These are phyloP conservation scores for Eristalis arbustorum DNA, from an alignment of 2,888 invertebrate genomes.

Conservation along the genomic window DNA sequence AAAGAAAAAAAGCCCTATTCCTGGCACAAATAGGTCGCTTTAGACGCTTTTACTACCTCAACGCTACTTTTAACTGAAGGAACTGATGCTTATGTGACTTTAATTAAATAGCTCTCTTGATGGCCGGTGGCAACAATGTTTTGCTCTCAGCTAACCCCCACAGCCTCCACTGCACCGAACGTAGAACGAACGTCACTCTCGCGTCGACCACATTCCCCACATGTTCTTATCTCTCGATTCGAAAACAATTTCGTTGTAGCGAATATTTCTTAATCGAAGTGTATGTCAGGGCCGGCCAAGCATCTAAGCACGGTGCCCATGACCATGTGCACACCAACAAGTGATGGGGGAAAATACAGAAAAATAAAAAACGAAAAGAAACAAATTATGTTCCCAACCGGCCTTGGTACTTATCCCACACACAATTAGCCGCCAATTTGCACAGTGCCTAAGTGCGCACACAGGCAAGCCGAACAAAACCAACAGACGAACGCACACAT, in stretches of 20 bases:
- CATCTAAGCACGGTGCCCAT: slow-evolving; percentile 58
- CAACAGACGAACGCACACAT: not conserved
- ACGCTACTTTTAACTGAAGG: too few species aligned
- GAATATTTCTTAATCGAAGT: slow-evolving; percentile 37
- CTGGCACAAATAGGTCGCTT: too few species aligned
- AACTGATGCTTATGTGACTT: too few species aligned
- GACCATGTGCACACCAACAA: slow-evolving; percentile 56
- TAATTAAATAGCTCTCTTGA: too few species aligned
- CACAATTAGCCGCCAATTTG: slow-evolving; percentile 69
- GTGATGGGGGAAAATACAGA: not conserved
- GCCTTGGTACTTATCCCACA: slow-evolving; percentile 68
- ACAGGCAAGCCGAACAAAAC: not conserved
- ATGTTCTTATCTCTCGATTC: slow-evolving; percentile 7
- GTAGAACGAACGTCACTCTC: too few species aligned
- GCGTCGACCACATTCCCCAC: not conserved
- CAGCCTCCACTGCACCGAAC: not conserved
- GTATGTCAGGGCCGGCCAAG: slow-evolving; percentile 56
- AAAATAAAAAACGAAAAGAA: not conserved
- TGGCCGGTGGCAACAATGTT: too few species aligned
- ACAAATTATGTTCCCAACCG: slow-evolving; percentile 40
- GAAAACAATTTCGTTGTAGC: slow-evolving; percentile 10
- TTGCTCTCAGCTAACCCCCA: too few species aligned
- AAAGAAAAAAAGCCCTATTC: too few species aligned
- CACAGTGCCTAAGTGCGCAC: slow-evolving; percentile 41
- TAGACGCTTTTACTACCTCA: too few species aligned